These are phyloP conservation scores for Sebastes minor DNA, from an alignment of 2,797 vertebrate species.

Conservation along the genomic window DNA sequence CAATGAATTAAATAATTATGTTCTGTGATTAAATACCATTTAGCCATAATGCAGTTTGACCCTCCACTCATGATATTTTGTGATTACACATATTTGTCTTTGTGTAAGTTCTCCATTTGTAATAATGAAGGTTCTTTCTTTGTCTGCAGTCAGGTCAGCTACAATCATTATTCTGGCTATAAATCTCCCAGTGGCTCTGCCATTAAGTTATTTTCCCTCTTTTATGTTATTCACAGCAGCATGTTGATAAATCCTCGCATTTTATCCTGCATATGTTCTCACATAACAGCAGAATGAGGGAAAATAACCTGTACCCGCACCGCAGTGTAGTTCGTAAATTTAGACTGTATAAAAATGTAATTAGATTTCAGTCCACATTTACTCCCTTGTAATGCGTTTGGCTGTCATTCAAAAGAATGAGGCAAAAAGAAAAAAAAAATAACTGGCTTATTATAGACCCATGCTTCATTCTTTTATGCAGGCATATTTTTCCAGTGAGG, in stretches of 20 bases:
- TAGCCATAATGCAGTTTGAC: conserved; percentile 5
- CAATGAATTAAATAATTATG: conserved; percentile 9
- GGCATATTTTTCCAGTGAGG: not conserved
- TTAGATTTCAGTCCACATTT: conserved; percentile 59
- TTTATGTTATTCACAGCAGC: conserved; percentile 15
- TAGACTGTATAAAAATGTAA: conserved; percentile 57
- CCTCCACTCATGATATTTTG: conserved; percentile 14
- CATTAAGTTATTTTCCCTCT: not conserved
- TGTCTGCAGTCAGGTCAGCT: conserved; percentile 3
- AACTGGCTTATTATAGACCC: conserved; percentile 9
- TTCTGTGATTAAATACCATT: conserved; percentile 22
- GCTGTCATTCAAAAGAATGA: conserved; percentile 61
- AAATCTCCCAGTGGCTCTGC: not conserved
- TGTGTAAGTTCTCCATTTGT: not conserved
- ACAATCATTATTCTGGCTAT: conserved; percentile 14
- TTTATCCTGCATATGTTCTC: conserved; percentile 26
- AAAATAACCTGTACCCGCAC: conserved; percentile 33
- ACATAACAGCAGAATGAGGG: conserved; percentile 8
- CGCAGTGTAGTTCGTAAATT: conserved; percentile 46
- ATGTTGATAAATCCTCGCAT: conserved; percentile 25
- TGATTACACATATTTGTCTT: conserved; percentile 12
- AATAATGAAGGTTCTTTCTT: conserved; percentile 7
- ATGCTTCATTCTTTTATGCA: conserved; percentile 32
- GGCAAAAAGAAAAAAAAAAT: conserved; percentile 18
- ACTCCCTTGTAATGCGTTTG: conserved; percentile 47